These are phyloP conservation scores for Calidris pugnax DNA, from an alignment of 2,113 vertebrate genomes.

Conservation along the genomic window DNA sequence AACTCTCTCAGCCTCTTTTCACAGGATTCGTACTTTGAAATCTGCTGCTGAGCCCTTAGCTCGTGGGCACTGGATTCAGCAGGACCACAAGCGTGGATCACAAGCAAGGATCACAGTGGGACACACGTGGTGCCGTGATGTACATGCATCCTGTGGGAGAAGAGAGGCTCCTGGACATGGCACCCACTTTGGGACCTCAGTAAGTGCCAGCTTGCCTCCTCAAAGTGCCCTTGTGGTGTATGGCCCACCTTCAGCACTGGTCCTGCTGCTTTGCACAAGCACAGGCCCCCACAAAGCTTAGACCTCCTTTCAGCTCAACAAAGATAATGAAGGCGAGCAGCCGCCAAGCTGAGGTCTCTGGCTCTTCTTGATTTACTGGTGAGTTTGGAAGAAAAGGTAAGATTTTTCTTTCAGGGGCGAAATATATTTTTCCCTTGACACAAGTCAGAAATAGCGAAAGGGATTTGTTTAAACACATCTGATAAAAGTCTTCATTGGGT, in stretches of 20 bases:
- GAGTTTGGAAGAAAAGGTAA: not conserved
- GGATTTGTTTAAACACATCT: slow-evolving; percentile 33
- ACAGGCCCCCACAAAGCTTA: not conserved
- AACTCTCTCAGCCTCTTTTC: too few species aligned
- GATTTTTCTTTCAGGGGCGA: not conserved
- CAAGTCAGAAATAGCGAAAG: not conserved
- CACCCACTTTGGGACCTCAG: not conserved
- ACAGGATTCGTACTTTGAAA: not conserved
- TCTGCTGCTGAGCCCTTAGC: not conserved
- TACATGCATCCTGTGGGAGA: rapidly evolving
- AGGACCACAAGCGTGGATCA: not conserved
- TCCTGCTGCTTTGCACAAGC: not conserved
- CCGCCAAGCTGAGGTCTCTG: not conserved
- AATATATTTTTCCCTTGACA: slow-evolving; percentile 21
- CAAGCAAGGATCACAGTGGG: not conserved
- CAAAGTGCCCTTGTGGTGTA: not conserved
- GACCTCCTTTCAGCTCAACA: not conserved
- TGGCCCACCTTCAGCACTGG: not conserved
- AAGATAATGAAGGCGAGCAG: rapidly evolving
- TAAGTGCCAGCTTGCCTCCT: not conserved
- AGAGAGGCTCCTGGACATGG: not conserved
- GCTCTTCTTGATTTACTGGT: slow-evolving; percentile 11
- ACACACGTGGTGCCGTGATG: rapidly evolving
- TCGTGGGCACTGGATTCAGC: not conserved
- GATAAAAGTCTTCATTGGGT: not conserved